phyloP scores from a whole-genome alignment of 2,113 vertebrate species.

The Pteruthius melanotis region DNA sequence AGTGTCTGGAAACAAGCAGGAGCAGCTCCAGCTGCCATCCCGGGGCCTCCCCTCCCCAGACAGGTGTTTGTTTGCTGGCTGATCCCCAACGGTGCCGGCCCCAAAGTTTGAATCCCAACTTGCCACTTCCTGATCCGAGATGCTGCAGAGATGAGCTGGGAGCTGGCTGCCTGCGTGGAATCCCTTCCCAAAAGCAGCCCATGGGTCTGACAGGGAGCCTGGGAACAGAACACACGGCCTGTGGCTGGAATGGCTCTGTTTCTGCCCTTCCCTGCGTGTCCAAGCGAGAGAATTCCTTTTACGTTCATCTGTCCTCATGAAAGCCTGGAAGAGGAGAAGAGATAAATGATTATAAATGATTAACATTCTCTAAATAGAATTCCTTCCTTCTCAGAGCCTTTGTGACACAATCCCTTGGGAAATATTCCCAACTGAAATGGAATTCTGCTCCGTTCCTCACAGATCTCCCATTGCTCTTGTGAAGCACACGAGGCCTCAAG shows the following conservation, averaged over 20 bases:
- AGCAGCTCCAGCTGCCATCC: not conserved
- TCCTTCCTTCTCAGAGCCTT: not conserved
- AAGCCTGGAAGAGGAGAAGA: not conserved
- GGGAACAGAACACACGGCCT: not conserved
- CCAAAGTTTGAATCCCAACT: not conserved
- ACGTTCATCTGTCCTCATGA: not conserved
- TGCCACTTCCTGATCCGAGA: not conserved
- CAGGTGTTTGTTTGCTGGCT: not conserved
- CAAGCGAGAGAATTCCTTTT: not conserved
- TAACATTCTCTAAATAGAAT: constrained; percentile 27
- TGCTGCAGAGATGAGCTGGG: not conserved
- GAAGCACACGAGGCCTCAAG: not conserved
- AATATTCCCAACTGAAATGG: not conserved
- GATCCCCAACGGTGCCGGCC: accelerated
- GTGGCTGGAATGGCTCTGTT: not conserved
- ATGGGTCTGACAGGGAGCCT: not conserved
- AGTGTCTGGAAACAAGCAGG: not conserved
- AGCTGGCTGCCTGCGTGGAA: not conserved
- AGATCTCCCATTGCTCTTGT: not conserved
- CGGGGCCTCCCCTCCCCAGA: not conserved
- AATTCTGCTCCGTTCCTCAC: not conserved
- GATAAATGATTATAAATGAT: constrained; percentile 43
- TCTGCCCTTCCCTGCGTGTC: not conserved
- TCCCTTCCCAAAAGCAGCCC: not conserved
- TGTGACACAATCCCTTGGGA: not conserved